Conservation (phyloP, 2,797 vertebrate genomes). For the Dendrocincla fuliginosa region DNA sequence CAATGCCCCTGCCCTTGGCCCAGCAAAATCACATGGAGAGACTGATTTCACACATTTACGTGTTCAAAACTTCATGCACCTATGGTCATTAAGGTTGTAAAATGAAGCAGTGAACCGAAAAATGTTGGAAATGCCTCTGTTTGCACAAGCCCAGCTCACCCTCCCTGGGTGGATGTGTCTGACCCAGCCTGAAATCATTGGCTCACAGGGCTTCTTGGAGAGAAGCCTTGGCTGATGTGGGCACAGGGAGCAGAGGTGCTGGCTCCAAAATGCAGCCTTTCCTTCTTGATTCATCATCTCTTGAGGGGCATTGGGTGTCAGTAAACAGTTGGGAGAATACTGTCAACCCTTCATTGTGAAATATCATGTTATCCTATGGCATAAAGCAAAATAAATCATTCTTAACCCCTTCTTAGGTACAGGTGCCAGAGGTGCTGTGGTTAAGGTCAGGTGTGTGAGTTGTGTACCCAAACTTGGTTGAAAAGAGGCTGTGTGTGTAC, state of each 20-base stretch:
- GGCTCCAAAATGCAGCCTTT: neutral
- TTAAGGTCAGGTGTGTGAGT: neutral
- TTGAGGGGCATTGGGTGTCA: fast-evolving
- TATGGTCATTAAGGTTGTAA: fast-evolving
- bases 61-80: fast-evolving
- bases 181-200: fast-evolving
- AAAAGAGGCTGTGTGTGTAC: neutral
- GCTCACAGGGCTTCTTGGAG: fast-evolving
- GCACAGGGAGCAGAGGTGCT: fast-evolving
- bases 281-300: fast-evolving
- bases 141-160: fast-evolving
- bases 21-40: fast-evolving
- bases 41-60: fast-evolving
- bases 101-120: neutral
- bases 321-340: neutral
- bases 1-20: neutral
- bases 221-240: neutral
- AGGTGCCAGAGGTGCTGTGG: neutral
- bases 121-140: neutral
- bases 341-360: neutral
- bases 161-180: neutral
- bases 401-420: neutral
- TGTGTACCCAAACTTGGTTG: neutral
- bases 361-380: neutral
- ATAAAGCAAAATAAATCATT: neutral